Evolutionary conservation across 2,113 vertebrate species (phyloP), one percentile per base, ranked within the genome.

Genomic region (Atlantisia rogersi): DNA sequence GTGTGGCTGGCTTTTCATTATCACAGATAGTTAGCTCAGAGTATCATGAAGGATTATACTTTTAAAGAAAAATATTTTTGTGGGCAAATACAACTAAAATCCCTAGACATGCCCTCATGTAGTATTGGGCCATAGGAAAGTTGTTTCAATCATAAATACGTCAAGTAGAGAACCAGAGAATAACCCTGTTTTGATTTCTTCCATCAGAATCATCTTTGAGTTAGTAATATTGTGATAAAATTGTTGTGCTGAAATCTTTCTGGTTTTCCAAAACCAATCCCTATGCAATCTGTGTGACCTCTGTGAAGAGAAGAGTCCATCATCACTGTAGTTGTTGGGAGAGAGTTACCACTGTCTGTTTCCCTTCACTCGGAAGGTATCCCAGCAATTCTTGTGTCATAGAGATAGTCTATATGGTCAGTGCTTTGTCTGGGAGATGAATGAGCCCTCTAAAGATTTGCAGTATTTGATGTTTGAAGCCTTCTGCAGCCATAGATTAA

Each of bases 141-240:
- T 90, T 86, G 24, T 42, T 94, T 94, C 69, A 71, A 9, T 86
- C 44, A 2, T 81, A 87, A 78, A 42, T 81, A 53, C 29, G 74
- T 22, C 63, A 84, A 85, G 46, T 7, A 88, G 55, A 71, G 69
- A 82, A 82, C 32, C 42, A 82, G 78, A 94, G 37, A 94, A 92
- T 95, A 95, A 93, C 74, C 32, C 63, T 95, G 35, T 94, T 95
- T 90, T 97, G 88, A 78, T 95, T 96, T 97, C 86, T 97, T 86
- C 73, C 92, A 81, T 97, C 91, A 96, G 95, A 96, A 86, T 86
- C 90, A 81, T 86, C 90, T 82, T 56, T 92, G 76, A 75, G 79
- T 92, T 95, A 96, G 94, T 96, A 96, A 94, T 92, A 67, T 86
- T 92, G 63, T 93, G 79, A 39, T 96, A 90, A 85, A 93, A 83